These are phyloP conservation scores for Branchipolynoe longqiensis DNA, from an alignment of 2,888 invertebrate species.

Conservation along the genomic window DNA sequence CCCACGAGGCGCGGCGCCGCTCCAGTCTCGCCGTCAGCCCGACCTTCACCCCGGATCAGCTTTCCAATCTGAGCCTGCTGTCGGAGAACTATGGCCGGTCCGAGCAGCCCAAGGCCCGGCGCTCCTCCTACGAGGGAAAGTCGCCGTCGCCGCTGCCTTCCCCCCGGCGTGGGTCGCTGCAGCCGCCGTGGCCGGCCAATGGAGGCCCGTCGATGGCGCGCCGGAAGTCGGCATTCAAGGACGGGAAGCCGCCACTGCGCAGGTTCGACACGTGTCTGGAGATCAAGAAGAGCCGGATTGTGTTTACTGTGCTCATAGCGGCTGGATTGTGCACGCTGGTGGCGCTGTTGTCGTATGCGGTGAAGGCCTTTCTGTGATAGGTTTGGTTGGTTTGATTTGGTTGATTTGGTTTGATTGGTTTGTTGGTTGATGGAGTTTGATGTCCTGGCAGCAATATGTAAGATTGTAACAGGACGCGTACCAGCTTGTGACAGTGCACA, in stretches of 20 bases:
- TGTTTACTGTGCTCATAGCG: slow-evolving; percentile 29
- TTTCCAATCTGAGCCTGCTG: slow-evolving; percentile 24
- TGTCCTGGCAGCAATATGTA: too few species aligned
- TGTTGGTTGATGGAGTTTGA: too few species aligned
- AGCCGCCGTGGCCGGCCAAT: slow-evolving; percentile 11
- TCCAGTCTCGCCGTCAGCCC: slow-evolving; percentile 40
- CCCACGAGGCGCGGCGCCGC: slow-evolving; percentile 46
- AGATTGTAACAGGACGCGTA: too few species aligned
- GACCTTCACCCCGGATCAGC: slow-evolving; percentile 8
- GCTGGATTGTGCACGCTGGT: slow-evolving; percentile 22
- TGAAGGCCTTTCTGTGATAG: slow-evolving; percentile 34
- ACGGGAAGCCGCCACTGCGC: slow-evolving; percentile 44
- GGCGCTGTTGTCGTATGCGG: slow-evolving; percentile 19
- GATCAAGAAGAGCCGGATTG: slow-evolving; percentile 37
- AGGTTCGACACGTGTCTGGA: slow-evolving; percentile 37
- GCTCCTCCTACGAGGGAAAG: slow-evolving; percentile 19
- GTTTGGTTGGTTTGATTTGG: too few species aligned
- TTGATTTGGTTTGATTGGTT: too few species aligned
- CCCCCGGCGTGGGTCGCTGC: slow-evolving; percentile 6
- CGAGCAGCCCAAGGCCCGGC: not conserved
- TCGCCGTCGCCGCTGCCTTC: slow-evolving; percentile 18
- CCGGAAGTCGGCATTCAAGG: slow-evolving; percentile 20
- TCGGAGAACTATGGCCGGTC: slow-evolving; percentile 37
- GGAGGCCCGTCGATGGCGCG: slow-evolving; percentile 1
- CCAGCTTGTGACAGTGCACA: too few species aligned